These are phyloP conservation scores for Pogoniulus pusillus DNA, from an alignment of 2,797 vertebrate species.

Conservation along the genomic window DNA sequence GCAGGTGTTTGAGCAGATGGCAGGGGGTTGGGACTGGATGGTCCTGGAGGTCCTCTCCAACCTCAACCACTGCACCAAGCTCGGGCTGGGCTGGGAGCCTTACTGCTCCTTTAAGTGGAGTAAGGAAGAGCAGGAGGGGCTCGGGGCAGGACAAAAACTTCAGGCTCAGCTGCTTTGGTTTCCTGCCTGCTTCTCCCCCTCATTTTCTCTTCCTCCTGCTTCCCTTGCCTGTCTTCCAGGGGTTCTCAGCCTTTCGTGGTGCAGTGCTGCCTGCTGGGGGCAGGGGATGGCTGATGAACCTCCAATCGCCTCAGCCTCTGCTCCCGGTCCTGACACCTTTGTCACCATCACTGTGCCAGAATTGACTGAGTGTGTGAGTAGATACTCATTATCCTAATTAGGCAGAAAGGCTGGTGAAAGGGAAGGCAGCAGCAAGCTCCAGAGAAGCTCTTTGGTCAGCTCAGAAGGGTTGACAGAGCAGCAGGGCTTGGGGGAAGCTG, in stretches of 20 bases:
- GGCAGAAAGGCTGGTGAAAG: neutral
- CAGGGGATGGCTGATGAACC: no score
- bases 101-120: no score
- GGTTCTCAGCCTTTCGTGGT: neutral
- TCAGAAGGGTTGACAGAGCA: neutral
- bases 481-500: fast-evolving
- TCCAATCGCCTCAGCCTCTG: neutral
- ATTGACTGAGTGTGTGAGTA: neutral
- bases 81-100: no score
- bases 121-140: neutral
- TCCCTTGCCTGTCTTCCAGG: neutral
- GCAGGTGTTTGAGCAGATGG: neutral
- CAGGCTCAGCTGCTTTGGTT: neutral
- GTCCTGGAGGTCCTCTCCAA: no score
- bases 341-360: no score
- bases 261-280: neutral
- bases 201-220: neutral
- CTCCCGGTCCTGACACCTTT: neutral
- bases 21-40: no score
- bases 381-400: neutral
- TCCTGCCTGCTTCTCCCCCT: neutral
- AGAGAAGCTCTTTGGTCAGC: neutral
- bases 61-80: no score
- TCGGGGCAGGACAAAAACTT: neutral
- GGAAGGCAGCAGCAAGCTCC: neutral